Evolutionary conservation across 2,113 vertebrate species (phyloP).

Genomic region (Perognathus longimembris): DNA sequence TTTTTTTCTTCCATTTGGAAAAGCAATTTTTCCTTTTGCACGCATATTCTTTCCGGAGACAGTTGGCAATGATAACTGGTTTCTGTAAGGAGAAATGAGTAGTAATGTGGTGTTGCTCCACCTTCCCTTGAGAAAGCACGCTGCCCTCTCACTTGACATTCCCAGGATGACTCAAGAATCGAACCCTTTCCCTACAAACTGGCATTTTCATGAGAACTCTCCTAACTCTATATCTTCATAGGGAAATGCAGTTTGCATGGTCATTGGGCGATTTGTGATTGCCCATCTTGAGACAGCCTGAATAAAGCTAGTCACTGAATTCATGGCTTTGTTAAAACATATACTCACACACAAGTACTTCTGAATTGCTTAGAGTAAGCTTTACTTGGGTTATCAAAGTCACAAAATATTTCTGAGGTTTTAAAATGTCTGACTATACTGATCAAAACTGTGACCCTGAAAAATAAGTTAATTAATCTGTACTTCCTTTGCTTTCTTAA

Average conservation of each 20-base stretch:
- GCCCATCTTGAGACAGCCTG: not conserved
- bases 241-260: not conserved
- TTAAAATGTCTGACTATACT: not conserved
- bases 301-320: not conserved
- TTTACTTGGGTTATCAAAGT: not conserved
- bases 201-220: not conserved
- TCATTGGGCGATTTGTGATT: not conserved
- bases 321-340: not conserved
- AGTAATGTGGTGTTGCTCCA: not conserved
- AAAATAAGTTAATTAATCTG: not conserved
- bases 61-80: constrained; percentile 87
- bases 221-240: not conserved
- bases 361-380: not conserved
- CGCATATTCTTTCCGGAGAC: constrained; percentile 91
- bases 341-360: not conserved
- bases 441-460: not conserved
- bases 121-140: not conserved
- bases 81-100: constrained; percentile 85
- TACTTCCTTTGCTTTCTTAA: not conserved
- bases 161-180: not conserved
- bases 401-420: not conserved
- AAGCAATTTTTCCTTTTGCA: constrained; percentile 85
- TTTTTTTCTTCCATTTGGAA: constrained; percentile 87
- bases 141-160: too few relatives aligned
- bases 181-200: not conserved